Conservation (phyloP, 2,797 vertebrate genomes). For the Cyclura pinguis region DNA sequence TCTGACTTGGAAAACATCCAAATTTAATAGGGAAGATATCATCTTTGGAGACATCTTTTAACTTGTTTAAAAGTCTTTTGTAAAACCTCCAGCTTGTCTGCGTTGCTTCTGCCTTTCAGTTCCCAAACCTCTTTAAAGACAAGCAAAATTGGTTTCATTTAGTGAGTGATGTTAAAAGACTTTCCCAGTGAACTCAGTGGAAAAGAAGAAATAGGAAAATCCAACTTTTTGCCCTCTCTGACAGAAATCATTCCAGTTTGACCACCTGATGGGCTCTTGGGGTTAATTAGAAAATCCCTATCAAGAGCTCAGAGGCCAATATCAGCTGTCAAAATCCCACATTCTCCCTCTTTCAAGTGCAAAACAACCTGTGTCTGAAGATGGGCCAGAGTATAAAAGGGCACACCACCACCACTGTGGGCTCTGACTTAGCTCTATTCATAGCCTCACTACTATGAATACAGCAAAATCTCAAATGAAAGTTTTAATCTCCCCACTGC, state of each 20-base stretch:
- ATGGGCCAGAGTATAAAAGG: slow-evolving; percentile 84
- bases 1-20: too few species aligned
- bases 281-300: slow-evolving; percentile 88
- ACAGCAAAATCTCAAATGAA: slow-evolving; percentile 88
- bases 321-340: slow-evolving; percentile 86
- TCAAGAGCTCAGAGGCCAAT: slow-evolving; percentile 84
- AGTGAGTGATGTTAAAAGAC: slow-evolving; percentile 39
- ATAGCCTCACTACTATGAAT: slow-evolving; percentile 84
- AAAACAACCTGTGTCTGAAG: slow-evolving; percentile 86
- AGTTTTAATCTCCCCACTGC: slow-evolving; percentile 88
- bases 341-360: slow-evolving; percentile 84
- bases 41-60: slow-evolving; percentile 8
- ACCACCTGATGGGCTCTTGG: slow-evolving; percentile 81
- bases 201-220: slow-evolving; percentile 58
- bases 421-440: slow-evolving; percentile 83
- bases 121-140: slow-evolving; percentile 29
- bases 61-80: slow-evolving; percentile 27
- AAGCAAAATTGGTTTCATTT: slow-evolving; percentile 13
- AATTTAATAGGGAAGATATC: slow-evolving; percentile 12
- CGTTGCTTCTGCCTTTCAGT: background rate
- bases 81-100: background rate
- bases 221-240: slow-evolving; percentile 80
- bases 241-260: slow-evolving; percentile 78
- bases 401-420: slow-evolving; percentile 78
- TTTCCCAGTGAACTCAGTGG: slow-evolving; percentile 17